Conservation (phyloP, 2,888 invertebrate genomes). For the Imbricaverruca yamaguchii region DNA sequence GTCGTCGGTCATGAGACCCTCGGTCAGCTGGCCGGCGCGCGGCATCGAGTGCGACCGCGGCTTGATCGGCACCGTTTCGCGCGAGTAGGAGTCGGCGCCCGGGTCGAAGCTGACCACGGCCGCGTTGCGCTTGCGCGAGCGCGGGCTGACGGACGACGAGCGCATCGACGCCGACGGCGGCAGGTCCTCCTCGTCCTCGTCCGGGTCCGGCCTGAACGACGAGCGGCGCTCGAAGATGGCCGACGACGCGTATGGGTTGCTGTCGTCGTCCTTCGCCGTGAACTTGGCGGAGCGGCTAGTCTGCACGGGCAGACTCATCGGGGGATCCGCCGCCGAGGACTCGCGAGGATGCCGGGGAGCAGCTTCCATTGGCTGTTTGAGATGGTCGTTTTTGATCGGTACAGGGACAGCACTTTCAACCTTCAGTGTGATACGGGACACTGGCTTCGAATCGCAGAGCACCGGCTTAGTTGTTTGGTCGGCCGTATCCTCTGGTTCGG, state of each 20-base stretch:
- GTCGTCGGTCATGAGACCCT: neutral
- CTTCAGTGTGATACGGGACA: neutral
- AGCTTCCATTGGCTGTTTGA: too few relatives aligned
- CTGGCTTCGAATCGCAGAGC: neutral
- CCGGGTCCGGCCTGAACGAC: neutral
- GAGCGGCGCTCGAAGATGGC: constrained; percentile 19
- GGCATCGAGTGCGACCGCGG: constrained; percentile 17
- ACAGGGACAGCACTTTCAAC: neutral
- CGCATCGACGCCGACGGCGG: constrained; percentile 16
- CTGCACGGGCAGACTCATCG: neutral
- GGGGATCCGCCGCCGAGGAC: neutral
- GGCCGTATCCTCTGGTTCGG: too few relatives aligned
- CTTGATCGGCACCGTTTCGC: constrained; percentile 9
- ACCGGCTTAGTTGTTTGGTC: too few relatives aligned
- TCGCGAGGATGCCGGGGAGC: neutral
- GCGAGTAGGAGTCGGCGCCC: constrained; percentile 1
- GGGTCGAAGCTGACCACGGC: constrained; percentile 9
- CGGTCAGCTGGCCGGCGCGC: constrained; percentile 13
- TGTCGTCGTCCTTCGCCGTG: neutral
- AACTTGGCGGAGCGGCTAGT: neutral
- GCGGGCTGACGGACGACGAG: neutral
- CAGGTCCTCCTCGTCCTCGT: neutral
- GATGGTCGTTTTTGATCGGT: neutral
- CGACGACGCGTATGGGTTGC: neutral
- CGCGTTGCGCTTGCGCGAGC: neutral